Base-by-base conservation (phyloP, 2,113 vertebrate species). In the Saiga tatarica region DNA sequence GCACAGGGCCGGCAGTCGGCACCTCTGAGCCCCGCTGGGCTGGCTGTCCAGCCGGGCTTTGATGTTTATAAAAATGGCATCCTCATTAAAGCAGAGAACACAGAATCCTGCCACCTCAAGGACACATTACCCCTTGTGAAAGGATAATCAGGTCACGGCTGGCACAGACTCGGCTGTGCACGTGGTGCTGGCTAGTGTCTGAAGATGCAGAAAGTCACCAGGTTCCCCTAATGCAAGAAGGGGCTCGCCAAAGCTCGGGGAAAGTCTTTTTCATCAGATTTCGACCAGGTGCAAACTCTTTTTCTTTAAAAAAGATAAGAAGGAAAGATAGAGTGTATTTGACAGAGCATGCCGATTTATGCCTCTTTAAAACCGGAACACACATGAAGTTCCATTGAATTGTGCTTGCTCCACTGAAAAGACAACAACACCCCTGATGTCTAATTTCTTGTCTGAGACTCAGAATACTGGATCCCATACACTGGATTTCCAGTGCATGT, bases 51-150 rank as follows among this genome's bases (percentile, higher is more conserved):
- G 90, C 36, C 85, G 74, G 52, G 67, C 97, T 98, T 97, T 98
- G 97, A 97, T 98, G 97, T 98, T 98, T 89, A 98, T 95, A 97
- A 98, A 96, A 83, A 85, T 2, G 57, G 33, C 59, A 97, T 90
- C 64, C 96, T 98, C 52, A 79, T 97, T 96, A 95, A 96, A 55
- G 78, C 97, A 82, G 39, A 88, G 83, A 91, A 92, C 76, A 84
- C 55, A 6, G 79, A 84, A 90, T 62, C 15, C 76, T 97, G 47
- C 85, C 91, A 94, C 93, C 87, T 96, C 97, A 79, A 98, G 78
- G 96, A 98, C 79, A 97, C n/a, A 2, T 87, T 12, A 12, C 74
- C 53, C 83, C 74, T 79, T 25, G 74, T 93, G 94, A 98, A 97
- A 94, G 76, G 28, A 90, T 83, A 97, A 97, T 94, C 98, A 87